Evolutionary conservation across 2,888 invertebrate genomes (phyloP), one percentile per base, ranked within the genome.

Genomic region (Patella ulyssiponensis): DNA sequence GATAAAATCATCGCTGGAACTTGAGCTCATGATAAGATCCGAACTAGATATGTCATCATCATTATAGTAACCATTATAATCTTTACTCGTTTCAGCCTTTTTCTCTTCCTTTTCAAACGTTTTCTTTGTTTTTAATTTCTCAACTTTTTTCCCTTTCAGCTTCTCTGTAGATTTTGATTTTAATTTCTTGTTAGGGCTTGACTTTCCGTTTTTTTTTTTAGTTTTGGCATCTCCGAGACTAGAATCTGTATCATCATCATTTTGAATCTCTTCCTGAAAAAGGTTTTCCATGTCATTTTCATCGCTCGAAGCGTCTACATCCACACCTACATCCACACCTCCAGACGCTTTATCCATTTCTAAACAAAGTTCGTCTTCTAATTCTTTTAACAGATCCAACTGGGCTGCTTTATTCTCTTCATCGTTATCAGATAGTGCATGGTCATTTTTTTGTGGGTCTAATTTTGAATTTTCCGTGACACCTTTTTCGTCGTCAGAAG

Each of bases 391-490:
- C 15, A 82, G 74, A 44, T 80, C 83, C 71, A 82, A 70, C 53
- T 83, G 80, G 4, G 81, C 82, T 72, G 78, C 80, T 44, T 80
- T 54, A 71, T 81, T 82, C 77, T 81, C 81, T 17, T 80, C 79
- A 33, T 27, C n/a, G 23, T 72, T 72, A 23, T 64, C 58, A 75
- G 74, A 44, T 14, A 77, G 44, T 58, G n/a, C 4, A 17, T 64
- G 11, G 33, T 7, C 73, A 15, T 53, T 11, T 3, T 27, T 52
- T 58, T 23, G n/a, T 14, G 23, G 52, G 20, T 54, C 23, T 52
- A 20, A 53, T 20, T 44, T 44, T 44, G 44, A 44, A 44, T 44
- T 44, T 44, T 44, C 44, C 1, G 44, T 44, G 44, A 44, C 9
- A 44, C 44, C 7, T 44, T 44, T 44, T 44, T 44, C 44, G 1